Evolutionary conservation across 2,797 vertebrate genomes (phyloP).

Genomic region (Huso huso): DNA sequence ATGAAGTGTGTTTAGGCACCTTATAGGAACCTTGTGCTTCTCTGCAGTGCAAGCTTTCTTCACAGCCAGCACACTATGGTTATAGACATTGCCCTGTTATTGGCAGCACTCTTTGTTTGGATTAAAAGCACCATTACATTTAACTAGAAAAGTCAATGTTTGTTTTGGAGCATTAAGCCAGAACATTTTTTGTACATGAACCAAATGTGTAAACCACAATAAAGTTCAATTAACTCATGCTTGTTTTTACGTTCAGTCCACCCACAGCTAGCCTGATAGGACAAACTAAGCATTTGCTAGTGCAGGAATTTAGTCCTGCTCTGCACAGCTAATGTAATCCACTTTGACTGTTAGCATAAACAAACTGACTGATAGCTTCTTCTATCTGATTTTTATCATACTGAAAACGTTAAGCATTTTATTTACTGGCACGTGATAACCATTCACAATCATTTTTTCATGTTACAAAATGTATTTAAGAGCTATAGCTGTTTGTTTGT

Average conservation of each 20-base stretch:
- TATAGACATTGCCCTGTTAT: conserved; percentile 37
- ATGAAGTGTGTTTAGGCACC: not conserved
- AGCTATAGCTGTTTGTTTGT: not conserved
- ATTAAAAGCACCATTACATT: conserved; percentile 38
- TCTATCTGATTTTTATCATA: not conserved
- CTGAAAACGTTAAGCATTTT: conserved; percentile 1
- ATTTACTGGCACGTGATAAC: conserved; percentile 18
- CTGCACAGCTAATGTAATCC: conserved; percentile 15
- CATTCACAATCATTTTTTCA: not conserved
- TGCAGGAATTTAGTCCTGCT: conserved; percentile 10
- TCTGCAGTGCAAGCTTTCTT: conserved; percentile 30
- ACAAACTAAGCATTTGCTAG: conserved; percentile 12
- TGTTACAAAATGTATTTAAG: not conserved
- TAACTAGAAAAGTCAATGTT: conserved; percentile 45
- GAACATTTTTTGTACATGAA: conserved; percentile 35
- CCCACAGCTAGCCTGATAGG: not conserved
- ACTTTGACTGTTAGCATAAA: conserved; percentile 9
- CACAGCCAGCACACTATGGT: conserved; percentile 23
- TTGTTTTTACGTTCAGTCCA: conserved; percentile 40
- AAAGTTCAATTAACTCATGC: conserved; percentile 40
- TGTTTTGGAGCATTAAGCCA: conserved; percentile 41
- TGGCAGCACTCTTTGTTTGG: conserved; percentile 42
- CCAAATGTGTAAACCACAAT: conserved; percentile 49
- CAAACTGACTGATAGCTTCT: not conserved
- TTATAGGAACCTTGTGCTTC: conserved; percentile 23